Conservation (phyloP, 2,797 vertebrate genomes). For the Hypotaenidia okinawae region DNA sequence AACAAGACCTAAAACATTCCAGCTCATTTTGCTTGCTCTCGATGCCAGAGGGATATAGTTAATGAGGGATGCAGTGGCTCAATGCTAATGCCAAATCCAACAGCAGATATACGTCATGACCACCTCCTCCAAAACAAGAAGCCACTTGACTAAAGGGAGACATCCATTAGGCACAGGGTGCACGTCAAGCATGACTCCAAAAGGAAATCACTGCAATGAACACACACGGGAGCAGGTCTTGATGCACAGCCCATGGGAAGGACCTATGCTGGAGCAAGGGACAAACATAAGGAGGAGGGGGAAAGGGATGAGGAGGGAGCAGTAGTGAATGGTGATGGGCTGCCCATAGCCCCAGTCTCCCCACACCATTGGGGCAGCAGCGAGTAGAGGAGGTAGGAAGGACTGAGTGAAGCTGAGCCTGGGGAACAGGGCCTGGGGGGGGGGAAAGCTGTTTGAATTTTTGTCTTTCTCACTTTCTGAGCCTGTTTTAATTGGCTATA, state of each 20-base stretch:
- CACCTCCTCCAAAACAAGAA: background rate
- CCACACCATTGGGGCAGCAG: fast-evolving
- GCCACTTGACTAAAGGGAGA: background rate
- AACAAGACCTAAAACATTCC: background rate
- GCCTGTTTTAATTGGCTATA: background rate
- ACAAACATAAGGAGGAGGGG: background rate
- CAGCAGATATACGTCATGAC: background rate
- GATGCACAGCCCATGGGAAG: fast-evolving
- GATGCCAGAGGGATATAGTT: fast-evolving
- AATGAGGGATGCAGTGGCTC: background rate
- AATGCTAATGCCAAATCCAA: background rate
- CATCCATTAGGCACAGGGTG: background rate
- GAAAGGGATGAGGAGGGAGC: background rate
- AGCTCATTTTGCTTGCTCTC: background rate
- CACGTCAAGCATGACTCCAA: background rate
- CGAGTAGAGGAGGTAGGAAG: fast-evolving
- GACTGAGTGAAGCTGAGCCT: background rate
- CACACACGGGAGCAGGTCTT: fast-evolving
- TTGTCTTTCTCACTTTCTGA: background rate
- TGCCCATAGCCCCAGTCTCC: background rate
- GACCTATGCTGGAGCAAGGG: background rate
- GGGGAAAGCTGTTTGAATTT: background rate
- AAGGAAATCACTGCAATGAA: background rate
- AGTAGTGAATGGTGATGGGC: background rate
- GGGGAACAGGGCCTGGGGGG: background rate